These are phyloP conservation scores for Drosophila mayri DNA, from an alignment of 1,140 invertebrate genomes.

Conservation along the genomic window DNA sequence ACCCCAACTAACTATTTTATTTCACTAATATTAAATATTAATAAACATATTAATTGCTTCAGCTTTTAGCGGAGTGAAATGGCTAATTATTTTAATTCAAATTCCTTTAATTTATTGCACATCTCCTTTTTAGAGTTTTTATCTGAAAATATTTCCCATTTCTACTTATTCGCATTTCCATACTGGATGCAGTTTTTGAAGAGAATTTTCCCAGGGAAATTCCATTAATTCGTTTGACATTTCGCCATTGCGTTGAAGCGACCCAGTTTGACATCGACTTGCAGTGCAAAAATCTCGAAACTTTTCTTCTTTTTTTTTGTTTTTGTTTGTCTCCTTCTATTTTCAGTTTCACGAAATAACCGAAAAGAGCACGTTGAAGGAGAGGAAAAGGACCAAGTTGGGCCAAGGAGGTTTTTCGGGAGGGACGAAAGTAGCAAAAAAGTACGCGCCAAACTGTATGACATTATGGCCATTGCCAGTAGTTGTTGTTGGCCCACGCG, in stretches of 20 bases:
- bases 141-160: constrained; percentile 15
- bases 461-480: constrained; percentile 73
- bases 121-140: neutral
- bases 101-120: neutral
- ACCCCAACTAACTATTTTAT: neutral
- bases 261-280: constrained; percentile 58
- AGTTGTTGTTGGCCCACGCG: constrained; percentile 45
- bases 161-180: neutral
- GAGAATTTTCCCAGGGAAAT: constrained; percentile 50
- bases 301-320: constrained; percentile 22
- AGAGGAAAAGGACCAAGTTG: constrained; percentile 14
- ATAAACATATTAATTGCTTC: neutral
- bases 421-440: constrained; percentile 27
- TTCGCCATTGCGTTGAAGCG: constrained; percentile 67
- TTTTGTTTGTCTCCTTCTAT: constrained; percentile 3
- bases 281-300: constrained; percentile 58
- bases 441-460: constrained; percentile 75
- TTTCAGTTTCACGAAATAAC: constrained; percentile 27
- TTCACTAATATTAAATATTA: neutral
- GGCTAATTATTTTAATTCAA: neutral
- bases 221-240: constrained; percentile 77
- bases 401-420: constrained; percentile 12
- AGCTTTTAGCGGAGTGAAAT: neutral
- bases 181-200: constrained; percentile 29
- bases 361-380: constrained; percentile 26